Evolutionary conservation across 2,797 vertebrate genomes (phyloP), one percentile per base, ranked within the genome.

Genomic region (Urophycis tenuis): DNA sequence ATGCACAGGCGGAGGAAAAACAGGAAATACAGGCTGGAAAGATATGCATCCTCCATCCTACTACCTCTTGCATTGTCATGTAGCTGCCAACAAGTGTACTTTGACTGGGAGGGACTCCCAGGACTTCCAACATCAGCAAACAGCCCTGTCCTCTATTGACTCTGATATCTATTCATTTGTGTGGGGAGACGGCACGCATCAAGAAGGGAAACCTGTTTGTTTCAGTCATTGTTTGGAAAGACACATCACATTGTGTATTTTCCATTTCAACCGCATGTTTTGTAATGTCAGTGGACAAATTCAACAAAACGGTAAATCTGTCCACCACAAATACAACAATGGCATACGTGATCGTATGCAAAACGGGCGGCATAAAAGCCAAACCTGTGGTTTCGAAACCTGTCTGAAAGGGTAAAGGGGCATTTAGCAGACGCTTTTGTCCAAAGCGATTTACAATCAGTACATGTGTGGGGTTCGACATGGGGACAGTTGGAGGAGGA

Each of bases 91-190:
- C 69, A 32, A 14, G 31, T 33, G 32, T 32, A 71, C 69, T 33
- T 71, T 71, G 69, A 71, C 32, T 33, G 69, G 32, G 32, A 33
- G 69, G 69, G 31, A 71, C 69, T 71, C n/a, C 60, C n/a, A 64
- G 17, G n/a, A 19, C 69, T 19, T 33, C 32, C 19, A 19, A 15
- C 33, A 70, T 15, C 14, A 32, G 69, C 15, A 71, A 71, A 31
- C 31, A 71, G 10, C 60, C 33, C 29, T 33, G 17, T 19, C 11
- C 31, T 33, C 69, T 33, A 33, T 33, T 71, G 14, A 71, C 29
- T 71, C 4, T 3, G 7, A 67, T 33, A 33, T 71, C 31, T 32
- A 33, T 9, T 31, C 67, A 32, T 71, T 71, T 67, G 25, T 67
- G n/a, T 67, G 25, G 25, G 60, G 10, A 67, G 29, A 29, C 9